Evolutionary conservation across 2,888 invertebrate species (phyloP), one percentile per base, ranked within the genome.

Genomic region (Acrobasis consociella): DNA sequence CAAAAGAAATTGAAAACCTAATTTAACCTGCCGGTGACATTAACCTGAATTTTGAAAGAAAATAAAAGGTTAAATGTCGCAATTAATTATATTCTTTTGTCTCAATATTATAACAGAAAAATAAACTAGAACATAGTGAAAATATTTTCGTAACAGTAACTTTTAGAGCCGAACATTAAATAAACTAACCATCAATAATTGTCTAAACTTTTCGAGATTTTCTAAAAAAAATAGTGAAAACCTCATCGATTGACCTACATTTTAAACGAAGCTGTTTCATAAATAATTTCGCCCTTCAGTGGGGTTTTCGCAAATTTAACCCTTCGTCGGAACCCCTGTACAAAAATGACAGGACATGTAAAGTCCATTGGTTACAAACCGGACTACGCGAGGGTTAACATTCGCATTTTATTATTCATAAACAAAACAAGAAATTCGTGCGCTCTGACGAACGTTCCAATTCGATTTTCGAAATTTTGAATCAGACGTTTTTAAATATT

Each of bases 281-380:
- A 60, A 60, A 60, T 60, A 60, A 60, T 60, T 50, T 42, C 50
- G 38, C 59, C 59, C 59, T 60, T 60, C 59, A 60, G 59, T 60
- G n/a, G 62, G 62, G 62, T 55, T 61, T 62, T 55, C 62, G 46
- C 59, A 60, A 60, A 53, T 62, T 55, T 49, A 62, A 62, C 62
- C 62, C 62, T 62, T 62, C 49, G 46, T 52, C 53, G 5, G 22
- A 16, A 16, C 62, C 75, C 81, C 78, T 73, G 69, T 69, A 62
- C 62, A 67, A 71, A 72, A 76, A 74, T 82, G 85, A 85, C 85
- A 83, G 81, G 76, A 85, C 87, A 87, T 69, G 86, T 77, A 77
- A 85, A 85, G 62, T 82, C 87, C 87, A 87, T 87, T 85, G 81
- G 72, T 74, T 74, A 74, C 76, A 79, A 84, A 82, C 82, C 75